Evolutionary conservation across 2,888 invertebrate genomes (phyloP).

Genomic region (Therioaphis trifolii): DNA sequence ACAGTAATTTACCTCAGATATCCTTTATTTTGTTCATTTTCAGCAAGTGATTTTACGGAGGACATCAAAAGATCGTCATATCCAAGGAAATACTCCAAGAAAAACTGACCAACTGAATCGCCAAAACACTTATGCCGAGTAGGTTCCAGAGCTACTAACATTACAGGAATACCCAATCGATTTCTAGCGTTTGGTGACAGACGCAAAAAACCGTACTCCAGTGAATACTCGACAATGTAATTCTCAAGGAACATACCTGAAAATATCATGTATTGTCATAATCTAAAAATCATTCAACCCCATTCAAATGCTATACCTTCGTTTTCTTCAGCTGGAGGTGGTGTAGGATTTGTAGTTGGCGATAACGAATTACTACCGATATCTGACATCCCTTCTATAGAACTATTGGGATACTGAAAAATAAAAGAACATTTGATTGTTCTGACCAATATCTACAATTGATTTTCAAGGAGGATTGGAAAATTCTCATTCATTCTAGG

Average conservation of each 20-base stretch:
- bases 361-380: background rate
- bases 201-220: slow-evolving; percentile 96
- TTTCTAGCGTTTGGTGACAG: slow-evolving; percentile 87
- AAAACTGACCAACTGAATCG: slow-evolving; percentile 87
- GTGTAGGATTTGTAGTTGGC: background rate
- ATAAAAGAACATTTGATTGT: background rate
- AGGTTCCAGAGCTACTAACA: slow-evolving; percentile 88
- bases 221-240: slow-evolving; percentile 96
- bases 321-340: background rate
- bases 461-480: background rate
- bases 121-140: slow-evolving; percentile 92
- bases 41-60: slow-evolving; percentile 93
- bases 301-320: slow-evolving; percentile 4
- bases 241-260: slow-evolving; percentile 79
- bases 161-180: slow-evolving; percentile 90
- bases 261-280: background rate
- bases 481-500: no score
- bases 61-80: slow-evolving; percentile 98
- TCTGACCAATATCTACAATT: background rate
- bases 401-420: slow-evolving; percentile 49
- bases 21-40: slow-evolving; percentile 96
- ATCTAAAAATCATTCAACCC: background rate
- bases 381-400: slow-evolving; percentile 19
- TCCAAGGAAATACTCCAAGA: slow-evolving; percentile 92
- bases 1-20: slow-evolving; percentile 77